Base-by-base conservation (phyloP, 2,888 invertebrate genomes). In the Tachina lurida region DNA sequence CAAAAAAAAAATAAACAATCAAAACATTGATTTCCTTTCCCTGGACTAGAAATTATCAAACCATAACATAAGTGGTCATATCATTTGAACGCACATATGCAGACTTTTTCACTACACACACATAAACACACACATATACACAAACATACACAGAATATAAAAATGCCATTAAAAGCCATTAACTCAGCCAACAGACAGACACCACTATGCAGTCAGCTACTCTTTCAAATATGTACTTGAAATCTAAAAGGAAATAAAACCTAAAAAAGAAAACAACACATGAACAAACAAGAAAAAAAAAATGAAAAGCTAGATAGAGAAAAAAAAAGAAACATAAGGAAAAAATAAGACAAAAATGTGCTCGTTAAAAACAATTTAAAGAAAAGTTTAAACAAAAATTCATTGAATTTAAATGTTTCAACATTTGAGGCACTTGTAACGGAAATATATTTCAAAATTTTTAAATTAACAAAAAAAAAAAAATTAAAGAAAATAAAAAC, bases 141-240 rank as follows among this genome's bases (percentile, higher is more conserved):
- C 10, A 19, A 31, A 58, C 13, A 41, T 13, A 56, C 13, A 5
- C 9, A 22, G 22, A 31, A 76, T 68, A 70, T 54, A 43, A 54
- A 80, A 84, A 76, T 56, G 76, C 80, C 84, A 84, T 80, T 84
- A 84, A 84, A 84, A 84, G 76, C 84, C 84, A 84, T 84, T 84
- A 80, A 84, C 84, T 73, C 56, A 80, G 47, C 65, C 43, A 41
- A 73, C 54, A 73, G 49, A 73, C 19, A 58, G 31, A 31, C 31
- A 74, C 56, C 41, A 17, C 8, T 45, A 31, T 31, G 12, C 70
- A 56, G 19, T 10, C 70, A 49, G 49, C 41, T 75, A 63, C 75
- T 75, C 41, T 63, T 63, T 49, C 62, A 43, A 75, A 70, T 54
- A 19, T 39, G 49, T 31, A 58, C 71, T 71, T 39, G 58, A 75